phyloP scores from a whole-genome alignment of 1,140 invertebrate genomes.

The Antheraea mylitta region DNA sequence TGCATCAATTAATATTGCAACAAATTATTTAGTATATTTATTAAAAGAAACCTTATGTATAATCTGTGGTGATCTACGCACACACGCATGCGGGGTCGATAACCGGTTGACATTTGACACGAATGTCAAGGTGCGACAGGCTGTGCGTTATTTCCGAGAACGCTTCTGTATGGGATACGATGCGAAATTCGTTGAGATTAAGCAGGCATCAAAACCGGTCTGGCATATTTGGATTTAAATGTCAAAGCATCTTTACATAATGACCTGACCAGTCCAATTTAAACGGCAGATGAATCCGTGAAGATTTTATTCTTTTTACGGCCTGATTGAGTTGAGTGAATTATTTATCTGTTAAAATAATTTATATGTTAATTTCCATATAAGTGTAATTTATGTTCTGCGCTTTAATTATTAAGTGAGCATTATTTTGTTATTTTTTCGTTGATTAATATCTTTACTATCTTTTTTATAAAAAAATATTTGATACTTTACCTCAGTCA shows the following conservation, averaged over 20 bases:
- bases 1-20: no score
- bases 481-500: no score
- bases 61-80: background rate
- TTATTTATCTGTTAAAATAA: background rate
- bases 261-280: background rate
- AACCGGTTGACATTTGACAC: slow-evolving; percentile 71
- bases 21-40: no score
- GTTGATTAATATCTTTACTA: no score
- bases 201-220: slow-evolving; percentile 10
- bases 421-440: no score
- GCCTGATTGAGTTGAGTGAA: background rate
- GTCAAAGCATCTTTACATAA: background rate
- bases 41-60: no score
- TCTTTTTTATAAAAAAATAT: no score
- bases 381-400: no score
- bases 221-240: slow-evolving; percentile 9
- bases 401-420: no score
- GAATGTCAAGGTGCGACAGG: slow-evolving; percentile 64
- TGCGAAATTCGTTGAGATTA: slow-evolving; percentile 10
- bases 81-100: slow-evolving; percentile 47
- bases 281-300: background rate
- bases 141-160: slow-evolving; percentile 34
- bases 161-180: slow-evolving; percentile 5
- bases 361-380: background rate
- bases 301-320: background rate